These are phyloP conservation scores for Macrosiphum euphorbiae DNA, from an alignment of 2,888 invertebrate genomes.

Conservation along the genomic window DNA sequence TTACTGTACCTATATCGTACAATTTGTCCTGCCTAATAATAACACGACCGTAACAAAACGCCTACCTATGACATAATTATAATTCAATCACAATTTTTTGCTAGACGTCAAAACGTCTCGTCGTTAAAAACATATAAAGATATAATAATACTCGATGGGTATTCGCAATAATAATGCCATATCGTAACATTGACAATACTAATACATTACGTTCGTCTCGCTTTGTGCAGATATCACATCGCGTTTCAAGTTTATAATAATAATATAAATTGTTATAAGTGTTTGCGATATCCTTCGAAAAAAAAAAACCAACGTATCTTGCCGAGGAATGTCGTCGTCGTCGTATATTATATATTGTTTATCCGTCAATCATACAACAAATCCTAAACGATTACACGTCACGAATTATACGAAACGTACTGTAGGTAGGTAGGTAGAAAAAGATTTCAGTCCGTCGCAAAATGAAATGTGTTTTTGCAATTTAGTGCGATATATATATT, in stretches of 20 bases:
- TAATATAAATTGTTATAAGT: background rate
- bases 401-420: background rate
- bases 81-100: background rate
- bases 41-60: background rate
- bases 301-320: background rate
- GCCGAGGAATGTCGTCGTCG: constrained; percentile 20
- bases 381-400: constrained; percentile 6
- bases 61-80: background rate
- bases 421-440: background rate
- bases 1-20: background rate
- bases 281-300: background rate
- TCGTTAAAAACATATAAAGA: background rate
- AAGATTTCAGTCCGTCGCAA: background rate
- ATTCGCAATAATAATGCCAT: background rate
- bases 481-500: background rate
- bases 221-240: background rate
- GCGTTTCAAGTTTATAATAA: background rate
- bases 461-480: background rate
- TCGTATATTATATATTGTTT: background rate
- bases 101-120: background rate
- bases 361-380: constrained; percentile 25
- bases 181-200: background rate
- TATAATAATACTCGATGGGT: background rate
- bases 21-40: background rate
- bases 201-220: background rate